These are phyloP conservation scores for Numenius arquata DNA, from an alignment of 2,113 vertebrate species.

Conservation along the genomic window DNA sequence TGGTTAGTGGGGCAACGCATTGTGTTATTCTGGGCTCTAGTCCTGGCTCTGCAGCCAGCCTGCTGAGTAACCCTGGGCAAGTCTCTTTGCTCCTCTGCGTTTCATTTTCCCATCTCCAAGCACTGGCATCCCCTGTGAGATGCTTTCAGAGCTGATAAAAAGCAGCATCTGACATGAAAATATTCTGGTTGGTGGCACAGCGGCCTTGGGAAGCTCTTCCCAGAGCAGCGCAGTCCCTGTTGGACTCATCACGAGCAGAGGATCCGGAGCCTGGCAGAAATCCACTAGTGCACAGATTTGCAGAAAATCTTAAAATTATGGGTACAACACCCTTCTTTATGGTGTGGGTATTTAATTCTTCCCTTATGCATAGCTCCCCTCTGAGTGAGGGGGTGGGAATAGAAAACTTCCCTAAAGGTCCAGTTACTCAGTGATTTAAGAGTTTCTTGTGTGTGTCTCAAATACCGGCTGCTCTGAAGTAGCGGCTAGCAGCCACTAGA, in stretches of 20 bases:
- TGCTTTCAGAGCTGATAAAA: not conserved
- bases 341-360: not conserved
- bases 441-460: not conserved
- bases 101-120: not conserved
- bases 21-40: not conserved
- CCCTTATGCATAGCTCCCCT: not conserved
- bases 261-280: not conserved
- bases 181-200: not conserved
- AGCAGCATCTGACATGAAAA: not conserved
- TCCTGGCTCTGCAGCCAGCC: not conserved
- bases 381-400: not conserved
- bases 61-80: not conserved
- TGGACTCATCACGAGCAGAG: rapidly evolving
- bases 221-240: not conserved
- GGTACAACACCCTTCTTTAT: too few species aligned
- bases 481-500: not conserved
- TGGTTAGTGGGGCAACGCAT: not conserved
- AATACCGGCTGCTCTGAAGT: not conserved
- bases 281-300: not conserved
- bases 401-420: not conserved
- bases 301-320: not conserved
- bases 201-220: not conserved
- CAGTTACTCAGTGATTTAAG: not conserved
- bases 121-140: not conserved
- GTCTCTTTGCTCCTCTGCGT: not conserved